phyloP scores from a whole-genome alignment of 2,888 invertebrate species.

The Stramonita haemastoma region DNA sequence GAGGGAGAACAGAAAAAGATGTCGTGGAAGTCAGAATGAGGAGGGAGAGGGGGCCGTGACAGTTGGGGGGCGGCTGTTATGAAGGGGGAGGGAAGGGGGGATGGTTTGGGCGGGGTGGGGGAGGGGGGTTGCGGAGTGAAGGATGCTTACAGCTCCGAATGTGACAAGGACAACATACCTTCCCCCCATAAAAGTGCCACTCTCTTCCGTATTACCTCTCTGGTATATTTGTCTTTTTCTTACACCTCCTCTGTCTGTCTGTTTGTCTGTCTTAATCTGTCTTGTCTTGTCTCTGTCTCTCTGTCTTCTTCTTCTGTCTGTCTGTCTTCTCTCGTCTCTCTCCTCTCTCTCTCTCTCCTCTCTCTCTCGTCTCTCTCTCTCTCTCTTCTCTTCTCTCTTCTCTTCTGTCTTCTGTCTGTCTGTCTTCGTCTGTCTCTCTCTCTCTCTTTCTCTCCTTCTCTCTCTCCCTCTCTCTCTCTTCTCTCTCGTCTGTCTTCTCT shows the following conservation, averaged over 20 bases:
- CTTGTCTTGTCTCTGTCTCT: neutral
- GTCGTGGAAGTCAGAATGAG: neutral
- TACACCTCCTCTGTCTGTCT: neutral
- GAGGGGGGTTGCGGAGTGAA: neutral
- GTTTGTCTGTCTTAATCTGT: neutral
- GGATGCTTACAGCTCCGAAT: neutral
- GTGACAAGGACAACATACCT: slow-evolving; percentile 23
- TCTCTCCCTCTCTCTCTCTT: neutral
- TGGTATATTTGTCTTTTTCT: neutral
- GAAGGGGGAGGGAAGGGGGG: neutral
- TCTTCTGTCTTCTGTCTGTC: slow-evolving; percentile 11
- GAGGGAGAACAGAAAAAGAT: too few species aligned
- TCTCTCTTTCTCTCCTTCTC: neutral
- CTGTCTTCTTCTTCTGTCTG: neutral
- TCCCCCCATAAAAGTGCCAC: slow-evolving; percentile 26
- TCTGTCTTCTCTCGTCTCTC: neutral
- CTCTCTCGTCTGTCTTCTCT: too few species aligned
- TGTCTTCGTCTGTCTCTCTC: slow-evolving; percentile 12
- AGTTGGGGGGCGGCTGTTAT: neutral
- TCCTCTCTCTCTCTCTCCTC: neutral
- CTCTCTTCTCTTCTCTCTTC: neutral
- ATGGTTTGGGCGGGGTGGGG: neutral
- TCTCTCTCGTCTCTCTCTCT: neutral
- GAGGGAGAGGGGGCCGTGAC: neutral
- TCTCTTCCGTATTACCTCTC: neutral